A percentile compares a stretch with the other conserved stretches of the same genome.
Evolutionary conservation across 1,140 invertebrate genomes (phyloP).

Genomic region (Streblospio benedicti): DNA sequence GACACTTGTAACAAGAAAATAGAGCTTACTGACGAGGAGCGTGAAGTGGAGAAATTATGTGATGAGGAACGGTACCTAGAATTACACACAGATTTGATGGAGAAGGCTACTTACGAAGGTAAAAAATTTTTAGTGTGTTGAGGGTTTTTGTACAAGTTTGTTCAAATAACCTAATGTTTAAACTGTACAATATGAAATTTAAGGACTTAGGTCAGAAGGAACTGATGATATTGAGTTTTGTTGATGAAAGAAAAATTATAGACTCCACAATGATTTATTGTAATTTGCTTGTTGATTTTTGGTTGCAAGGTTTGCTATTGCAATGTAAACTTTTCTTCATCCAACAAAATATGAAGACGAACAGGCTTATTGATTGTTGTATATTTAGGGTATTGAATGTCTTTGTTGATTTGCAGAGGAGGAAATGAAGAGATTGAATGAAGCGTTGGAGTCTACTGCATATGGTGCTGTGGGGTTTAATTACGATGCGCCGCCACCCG

Average conservation of each 20-base stretch:
- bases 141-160: no score
- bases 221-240: not conserved
- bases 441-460: constrained; percentile 56
- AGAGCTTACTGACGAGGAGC: constrained; percentile 57
- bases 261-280: no score
- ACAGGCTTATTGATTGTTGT: not conserved
- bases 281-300: no score
- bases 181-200: not conserved
- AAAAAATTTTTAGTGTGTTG: not conserved
- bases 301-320: no score
- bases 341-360: no score
- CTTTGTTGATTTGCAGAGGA: constrained; percentile 60
- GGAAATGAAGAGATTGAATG: constrained; percentile 75
- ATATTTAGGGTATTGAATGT: not conserved
- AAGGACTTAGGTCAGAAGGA: not conserved
- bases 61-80: constrained; percentile 55
- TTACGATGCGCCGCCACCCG: constrained; percentile 53
- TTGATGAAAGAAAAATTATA: no score
- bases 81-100: constrained; percentile 61
- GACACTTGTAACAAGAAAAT: constrained; percentile 33
- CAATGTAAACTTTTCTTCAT: no score
- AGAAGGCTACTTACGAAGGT: constrained; percentile 43
- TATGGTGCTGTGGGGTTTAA: constrained; percentile 75
- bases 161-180: no score
- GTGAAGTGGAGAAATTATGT: constrained; percentile 35